Base-by-base conservation (phyloP, 2,797 vertebrate species). In the Dipus sagitta region DNA sequence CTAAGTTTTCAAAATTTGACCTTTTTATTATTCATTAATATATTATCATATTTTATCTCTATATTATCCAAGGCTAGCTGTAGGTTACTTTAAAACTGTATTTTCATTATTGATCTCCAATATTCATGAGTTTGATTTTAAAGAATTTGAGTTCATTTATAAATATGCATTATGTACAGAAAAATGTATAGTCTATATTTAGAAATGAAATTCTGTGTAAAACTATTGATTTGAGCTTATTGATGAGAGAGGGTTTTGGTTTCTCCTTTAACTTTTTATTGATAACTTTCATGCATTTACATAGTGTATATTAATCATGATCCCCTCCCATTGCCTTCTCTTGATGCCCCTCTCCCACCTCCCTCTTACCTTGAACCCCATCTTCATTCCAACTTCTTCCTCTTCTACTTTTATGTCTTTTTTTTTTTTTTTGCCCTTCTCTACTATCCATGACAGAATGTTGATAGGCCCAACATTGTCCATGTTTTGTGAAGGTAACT, bases 101-200 rank as follows among this genome's bases (percentile, higher is more conserved):
- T 91, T 90, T 87, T 54, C 38, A 24, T 70, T 91, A 77, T 32
- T 26, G 23, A 92, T 64, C 54, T 90, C 88, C 87, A 76, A 87
- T 26, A 71, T 92, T 85, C 90, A 71, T 95, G 9, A 79, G 64
- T 76, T 80, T 76, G 10, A 67, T 67, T 92, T 30, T 67, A 71
- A n/a, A 81, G 20, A 84, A 24, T 21, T 75, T 60, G 14, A 93
- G 1, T 86, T 38, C 24, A 72, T 15, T 60, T 54, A 85, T 10
- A 85, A 30, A 72, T 60, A 60, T 8, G 30, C 2, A 83, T 11
- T 58, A 17, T 10, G 4, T 75, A 10, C 65, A 76, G 30, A 52
- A 82, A 72, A 32, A 83, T 20, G 10, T 70, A 1, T 52, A 70
- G 83, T 76, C 79, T 79, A 12, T 60, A 2, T 94, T 86, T 30